Evolutionary conservation across 2,113 vertebrate species (phyloP).

Genomic region (Tetrao urogallus): DNA sequence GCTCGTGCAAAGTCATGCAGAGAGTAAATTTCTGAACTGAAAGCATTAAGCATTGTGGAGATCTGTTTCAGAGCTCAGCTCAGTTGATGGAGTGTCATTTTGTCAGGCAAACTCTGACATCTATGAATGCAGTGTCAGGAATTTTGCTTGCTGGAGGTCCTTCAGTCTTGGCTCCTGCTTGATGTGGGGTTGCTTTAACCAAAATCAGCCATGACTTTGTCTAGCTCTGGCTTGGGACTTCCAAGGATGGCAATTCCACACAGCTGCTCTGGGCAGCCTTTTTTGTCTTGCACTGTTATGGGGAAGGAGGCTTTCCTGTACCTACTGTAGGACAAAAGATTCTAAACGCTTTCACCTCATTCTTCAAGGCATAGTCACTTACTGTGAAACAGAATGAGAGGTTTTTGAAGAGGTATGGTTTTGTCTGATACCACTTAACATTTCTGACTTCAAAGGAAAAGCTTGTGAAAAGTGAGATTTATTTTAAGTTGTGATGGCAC

Average conservation of each 20-base stretch:
- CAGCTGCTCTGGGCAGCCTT: neutral
- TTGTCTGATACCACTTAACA: neutral
- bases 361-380: neutral
- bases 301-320: neutral
- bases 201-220: neutral
- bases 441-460: neutral
- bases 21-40: neutral
- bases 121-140: neutral
- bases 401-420: neutral
- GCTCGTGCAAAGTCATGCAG: neutral
- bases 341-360: neutral
- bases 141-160: neutral
- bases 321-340: neutral
- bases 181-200: neutral
- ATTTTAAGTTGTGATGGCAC: neutral
- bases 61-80: neutral
- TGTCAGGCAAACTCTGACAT: neutral
- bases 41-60: neutral
- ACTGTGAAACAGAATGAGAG: neutral
- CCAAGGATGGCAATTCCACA: neutral
- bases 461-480: neutral
- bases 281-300: neutral
- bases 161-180: neutral
- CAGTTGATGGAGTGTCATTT: neutral
- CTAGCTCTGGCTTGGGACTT: neutral